phyloP scores from a whole-genome alignment of 2,113 vertebrate genomes.

The Okapia johnstoni region DNA sequence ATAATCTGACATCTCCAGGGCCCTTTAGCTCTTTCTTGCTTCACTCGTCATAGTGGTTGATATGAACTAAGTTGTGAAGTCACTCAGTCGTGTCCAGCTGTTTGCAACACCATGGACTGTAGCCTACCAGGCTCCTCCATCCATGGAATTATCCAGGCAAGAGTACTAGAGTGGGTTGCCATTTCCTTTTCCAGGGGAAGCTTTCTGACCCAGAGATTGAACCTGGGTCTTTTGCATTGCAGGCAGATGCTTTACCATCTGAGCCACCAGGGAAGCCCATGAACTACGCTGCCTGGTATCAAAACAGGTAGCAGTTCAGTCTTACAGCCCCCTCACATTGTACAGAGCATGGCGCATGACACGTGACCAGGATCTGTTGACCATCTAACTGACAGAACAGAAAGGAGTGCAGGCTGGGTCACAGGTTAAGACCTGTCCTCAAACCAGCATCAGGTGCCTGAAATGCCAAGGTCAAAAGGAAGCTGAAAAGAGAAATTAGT shows the following conservation, averaged over 20 bases:
- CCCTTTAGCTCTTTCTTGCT: background rate
- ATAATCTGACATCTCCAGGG: background rate
- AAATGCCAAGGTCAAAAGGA: background rate
- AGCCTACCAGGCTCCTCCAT: background rate
- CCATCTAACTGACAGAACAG: background rate
- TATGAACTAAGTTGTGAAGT: background rate
- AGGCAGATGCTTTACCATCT: background rate
- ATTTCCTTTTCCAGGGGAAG: background rate
- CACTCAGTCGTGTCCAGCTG: accelerated
- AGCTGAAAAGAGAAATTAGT: background rate
- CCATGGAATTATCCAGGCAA: background rate
- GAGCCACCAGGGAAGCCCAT: background rate
- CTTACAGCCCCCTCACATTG: background rate
- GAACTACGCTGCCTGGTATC: background rate
- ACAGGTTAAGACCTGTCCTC: background rate
- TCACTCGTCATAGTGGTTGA: background rate
- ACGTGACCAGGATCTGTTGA: background rate
- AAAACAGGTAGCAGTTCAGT: background rate
- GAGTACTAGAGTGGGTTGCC: background rate
- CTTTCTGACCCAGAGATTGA: accelerated
- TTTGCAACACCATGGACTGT: background rate
- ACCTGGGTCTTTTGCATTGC: accelerated
- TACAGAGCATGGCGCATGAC: accelerated
- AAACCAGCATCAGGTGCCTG: background rate
- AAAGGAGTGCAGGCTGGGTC: background rate